These are phyloP conservation scores for Lophotriccus pileatus DNA, from an alignment of 2,797 vertebrate genomes.

Conservation along the genomic window DNA sequence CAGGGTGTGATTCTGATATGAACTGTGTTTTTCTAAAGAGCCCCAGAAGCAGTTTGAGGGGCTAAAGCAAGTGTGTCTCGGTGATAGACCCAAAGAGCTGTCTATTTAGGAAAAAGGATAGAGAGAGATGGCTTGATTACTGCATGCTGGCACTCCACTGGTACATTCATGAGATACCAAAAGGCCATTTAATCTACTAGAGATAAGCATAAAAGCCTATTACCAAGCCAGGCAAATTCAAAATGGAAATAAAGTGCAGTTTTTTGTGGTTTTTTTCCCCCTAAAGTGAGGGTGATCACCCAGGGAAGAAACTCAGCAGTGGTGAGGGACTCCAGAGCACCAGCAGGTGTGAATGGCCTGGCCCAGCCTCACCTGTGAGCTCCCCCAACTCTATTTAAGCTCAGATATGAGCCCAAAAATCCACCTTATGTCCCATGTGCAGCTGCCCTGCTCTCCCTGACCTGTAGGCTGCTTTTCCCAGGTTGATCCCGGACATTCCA, in stretches of 20 bases:
- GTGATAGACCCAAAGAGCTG: background rate
- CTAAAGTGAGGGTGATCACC: background rate
- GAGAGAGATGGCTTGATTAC: background rate
- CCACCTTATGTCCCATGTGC: rapidly evolving
- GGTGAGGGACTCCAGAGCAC: background rate
- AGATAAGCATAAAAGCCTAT: conserved; percentile 16
- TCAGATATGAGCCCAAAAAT: rapidly evolving
- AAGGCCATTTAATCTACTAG: conserved; percentile 3
- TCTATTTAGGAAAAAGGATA: background rate
- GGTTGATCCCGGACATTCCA: background rate
- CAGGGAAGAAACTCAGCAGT: background rate
- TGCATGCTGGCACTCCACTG: background rate
- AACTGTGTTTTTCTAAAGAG: background rate
- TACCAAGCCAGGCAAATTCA: background rate
- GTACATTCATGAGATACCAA: background rate
- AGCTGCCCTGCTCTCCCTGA: background rate
- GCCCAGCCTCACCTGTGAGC: background rate
- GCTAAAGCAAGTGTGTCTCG: background rate
- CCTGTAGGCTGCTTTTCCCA: rapidly evolving
- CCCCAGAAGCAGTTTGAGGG: background rate
- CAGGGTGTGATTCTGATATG: background rate
- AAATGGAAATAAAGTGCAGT: background rate
- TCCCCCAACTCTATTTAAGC: background rate
- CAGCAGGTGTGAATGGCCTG: background rate
- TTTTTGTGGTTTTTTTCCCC: too few species aligned